Evolutionary conservation across 2,888 invertebrate species (phyloP).

Genomic region (Hofmannophila pseudospretella): DNA sequence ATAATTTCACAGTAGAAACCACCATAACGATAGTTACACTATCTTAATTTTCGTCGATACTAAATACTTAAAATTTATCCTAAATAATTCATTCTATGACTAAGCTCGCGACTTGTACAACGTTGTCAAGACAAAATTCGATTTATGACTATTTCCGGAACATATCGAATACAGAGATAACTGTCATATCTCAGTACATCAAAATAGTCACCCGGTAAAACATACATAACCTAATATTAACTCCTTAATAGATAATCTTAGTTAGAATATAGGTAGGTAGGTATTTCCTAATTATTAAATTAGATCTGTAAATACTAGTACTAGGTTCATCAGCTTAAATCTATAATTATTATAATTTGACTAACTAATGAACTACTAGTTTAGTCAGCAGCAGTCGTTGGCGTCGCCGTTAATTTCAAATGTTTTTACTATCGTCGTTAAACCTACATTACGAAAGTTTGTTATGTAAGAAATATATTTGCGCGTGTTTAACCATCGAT

Average conservation of each 20-base stretch:
- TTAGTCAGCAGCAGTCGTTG: constrained; percentile 40
- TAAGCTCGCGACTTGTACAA: constrained; percentile 59
- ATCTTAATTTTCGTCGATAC: constrained; percentile 20
- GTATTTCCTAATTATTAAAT: too few relatives aligned
- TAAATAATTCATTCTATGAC: constrained; percentile 18
- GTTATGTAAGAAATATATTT: too few relatives aligned
- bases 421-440: constrained; percentile 7
- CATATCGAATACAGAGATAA: too few relatives aligned
- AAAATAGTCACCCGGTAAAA: too few relatives aligned
- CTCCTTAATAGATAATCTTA: too few relatives aligned
- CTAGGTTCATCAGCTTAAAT: constrained; percentile 8
- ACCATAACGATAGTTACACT: constrained; percentile 22
- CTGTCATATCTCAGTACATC: constrained; percentile 1
- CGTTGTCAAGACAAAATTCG: constrained; percentile 28
- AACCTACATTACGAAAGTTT: background rate
- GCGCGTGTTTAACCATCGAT: too few relatives aligned
- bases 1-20: constrained; percentile 19
- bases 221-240: too few relatives aligned
- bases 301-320: too few relatives aligned
- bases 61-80: constrained; percentile 18
- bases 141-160: background rate
- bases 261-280: too few relatives aligned
- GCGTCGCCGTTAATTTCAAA: constrained; percentile 21
- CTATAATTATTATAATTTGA: constrained; percentile 8
- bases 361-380: constrained; percentile 40